Conservation (phyloP, 2,797 vertebrate species). For the Microtus agrestis region DNA sequence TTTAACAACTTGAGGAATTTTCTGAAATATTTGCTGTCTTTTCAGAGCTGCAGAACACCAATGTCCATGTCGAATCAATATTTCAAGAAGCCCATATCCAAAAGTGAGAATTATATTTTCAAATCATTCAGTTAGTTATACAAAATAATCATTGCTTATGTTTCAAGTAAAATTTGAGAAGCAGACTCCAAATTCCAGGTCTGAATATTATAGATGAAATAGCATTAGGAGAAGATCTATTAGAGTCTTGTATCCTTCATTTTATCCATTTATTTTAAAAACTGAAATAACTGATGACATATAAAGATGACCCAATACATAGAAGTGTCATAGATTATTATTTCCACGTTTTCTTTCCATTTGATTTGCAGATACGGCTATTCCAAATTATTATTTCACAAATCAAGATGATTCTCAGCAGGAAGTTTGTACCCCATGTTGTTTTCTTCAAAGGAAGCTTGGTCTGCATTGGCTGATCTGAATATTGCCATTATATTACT, state of each 20-base stretch:
- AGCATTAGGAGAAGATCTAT: not conserved
- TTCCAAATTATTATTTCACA: conserved; percentile 86
- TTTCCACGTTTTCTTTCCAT: conserved; percentile 78
- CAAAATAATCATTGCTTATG: not conserved
- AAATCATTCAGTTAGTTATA: not conserved
- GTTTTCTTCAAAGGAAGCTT: conserved; percentile 87
- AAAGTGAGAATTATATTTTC: not conserved
- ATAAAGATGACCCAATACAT: conserved; percentile 69
- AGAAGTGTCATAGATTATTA: conserved; percentile 79
- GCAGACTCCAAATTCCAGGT: not conserved
- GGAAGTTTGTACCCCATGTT: conserved; percentile 84
- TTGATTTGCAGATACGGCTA: conserved; percentile 81
- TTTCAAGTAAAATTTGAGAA: conserved; percentile 45
- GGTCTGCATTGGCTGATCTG: conserved; percentile 83
- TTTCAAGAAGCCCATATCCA: not conserved
- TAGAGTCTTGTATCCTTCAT: not conserved
- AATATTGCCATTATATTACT: conserved; percentile 86
- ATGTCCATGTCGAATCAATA: not conserved
- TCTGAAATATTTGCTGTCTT: not conserved
- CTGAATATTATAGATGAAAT: not conserved
- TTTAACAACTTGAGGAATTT: not conserved
- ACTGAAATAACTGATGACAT: conserved; percentile 73
- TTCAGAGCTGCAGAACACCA: not conserved
- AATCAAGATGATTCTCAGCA: conserved; percentile 86
- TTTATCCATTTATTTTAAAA: not conserved